Evolutionary conservation across 2,888 invertebrate genomes (phyloP), one percentile per base, ranked within the genome.

Genomic region (Petrolisthes manimaculis): DNA sequence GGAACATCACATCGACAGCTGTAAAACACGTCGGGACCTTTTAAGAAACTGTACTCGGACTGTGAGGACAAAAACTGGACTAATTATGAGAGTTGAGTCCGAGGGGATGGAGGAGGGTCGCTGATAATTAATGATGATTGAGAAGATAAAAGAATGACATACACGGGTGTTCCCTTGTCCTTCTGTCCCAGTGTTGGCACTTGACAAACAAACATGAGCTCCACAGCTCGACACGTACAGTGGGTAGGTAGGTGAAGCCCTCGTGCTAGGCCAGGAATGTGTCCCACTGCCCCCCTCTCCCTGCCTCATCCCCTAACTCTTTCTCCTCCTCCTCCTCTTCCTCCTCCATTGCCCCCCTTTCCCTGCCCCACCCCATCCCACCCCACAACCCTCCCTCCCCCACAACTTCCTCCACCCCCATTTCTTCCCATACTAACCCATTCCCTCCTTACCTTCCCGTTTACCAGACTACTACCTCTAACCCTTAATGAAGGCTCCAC

Each of bases 41-140:
- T 86, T 74, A 75, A 6, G 75, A 61, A 75, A n/a, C 55, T 54
- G n/a, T 55, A 75, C 56, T 71, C 14, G 75, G 74, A n/a, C 54
- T 14, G 75, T 37, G 5, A 69, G 9, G 54, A 24, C 61, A 87
- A 87, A 87, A 87, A 87, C 78, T 67, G 83, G 87, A 51, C 83
- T 87, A 87, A 87, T 87, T 83, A 87, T 87, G 69, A 69, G 69
- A 18, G 67, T 53, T 14, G 83, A 51, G 71, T 69, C 74, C 54
- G 82, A 84, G 82, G 77, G 83, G 83, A 83, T 87, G 77, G 83
- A 78, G 54, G 83, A 54, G 78, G 69, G 74, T 51, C 78, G 53
- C 86, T 61, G 54, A 61, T 83, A 83, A 86, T 83, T 82, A 83
- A 77, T 55, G 81, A 83, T 87, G 83, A 87, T 87, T 87, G 78